These are phyloP conservation scores for Desmodus rotundus DNA, from an alignment of 2,113 vertebrate species.

Conservation along the genomic window DNA sequence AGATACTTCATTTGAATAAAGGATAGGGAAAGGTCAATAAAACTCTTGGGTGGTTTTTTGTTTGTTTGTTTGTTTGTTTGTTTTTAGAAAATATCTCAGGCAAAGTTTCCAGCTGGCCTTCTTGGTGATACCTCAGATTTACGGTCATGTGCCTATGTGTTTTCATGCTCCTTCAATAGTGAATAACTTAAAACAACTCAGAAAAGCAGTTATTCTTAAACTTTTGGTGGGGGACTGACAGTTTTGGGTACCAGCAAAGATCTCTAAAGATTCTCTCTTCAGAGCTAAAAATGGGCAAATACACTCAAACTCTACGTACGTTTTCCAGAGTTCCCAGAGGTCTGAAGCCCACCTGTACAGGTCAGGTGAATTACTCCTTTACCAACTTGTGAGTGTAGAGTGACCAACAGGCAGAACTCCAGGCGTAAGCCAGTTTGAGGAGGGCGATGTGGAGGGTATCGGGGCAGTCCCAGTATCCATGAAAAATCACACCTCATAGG, in stretches of 20 bases:
- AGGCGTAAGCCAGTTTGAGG: neutral
- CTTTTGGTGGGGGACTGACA: neutral
- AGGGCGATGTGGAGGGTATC: neutral
- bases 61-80: no score
- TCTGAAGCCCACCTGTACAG: neutral
- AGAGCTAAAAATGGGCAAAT: neutral
- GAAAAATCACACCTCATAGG: neutral
- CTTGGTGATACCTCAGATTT: neutral
- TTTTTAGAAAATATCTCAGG: neutral
- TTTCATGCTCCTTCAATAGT: neutral
- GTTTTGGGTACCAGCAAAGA: neutral
- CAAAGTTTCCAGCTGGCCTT: neutral
- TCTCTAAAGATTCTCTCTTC: neutral
- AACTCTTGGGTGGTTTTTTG: neutral
- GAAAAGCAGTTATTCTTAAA: neutral
- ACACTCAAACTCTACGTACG: neutral
- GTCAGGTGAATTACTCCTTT: neutral
- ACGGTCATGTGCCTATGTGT: neutral
- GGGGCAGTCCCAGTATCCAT: neutral
- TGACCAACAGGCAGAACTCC: neutral
- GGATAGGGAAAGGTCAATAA: neutral
- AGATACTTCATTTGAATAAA: slow-evolving; percentile 10
- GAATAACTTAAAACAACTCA: neutral
- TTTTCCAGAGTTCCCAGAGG: neutral
- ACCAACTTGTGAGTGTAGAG: neutral